phyloP scores from a whole-genome alignment of 2,113 vertebrate species.

The Climacteris rufus region DNA sequence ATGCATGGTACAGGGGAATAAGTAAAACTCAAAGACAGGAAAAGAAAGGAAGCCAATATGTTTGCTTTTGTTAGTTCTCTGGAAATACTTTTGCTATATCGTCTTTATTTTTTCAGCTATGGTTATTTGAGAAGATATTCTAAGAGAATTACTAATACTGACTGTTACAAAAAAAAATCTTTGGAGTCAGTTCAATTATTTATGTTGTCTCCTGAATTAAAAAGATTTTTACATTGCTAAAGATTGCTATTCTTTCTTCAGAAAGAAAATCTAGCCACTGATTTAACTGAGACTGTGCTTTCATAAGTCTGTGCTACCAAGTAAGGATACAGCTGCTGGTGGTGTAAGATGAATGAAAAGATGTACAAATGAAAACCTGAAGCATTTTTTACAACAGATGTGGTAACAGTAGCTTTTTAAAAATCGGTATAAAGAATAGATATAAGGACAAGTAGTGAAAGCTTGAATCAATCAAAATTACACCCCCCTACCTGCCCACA shows the following conservation, averaged over 20 bases:
- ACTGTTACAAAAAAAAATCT: neutral
- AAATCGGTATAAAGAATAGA: neutral
- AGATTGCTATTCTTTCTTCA: neutral
- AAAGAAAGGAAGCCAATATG: neutral
- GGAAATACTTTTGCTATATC: neutral
- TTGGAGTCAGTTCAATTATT: neutral
- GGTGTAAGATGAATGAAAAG: neutral
- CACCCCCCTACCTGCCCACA: fast-evolving
- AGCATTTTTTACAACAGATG: neutral
- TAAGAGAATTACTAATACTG: neutral
- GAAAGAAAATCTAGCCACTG: neutral
- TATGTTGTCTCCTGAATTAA: neutral
- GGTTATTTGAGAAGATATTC: neutral
- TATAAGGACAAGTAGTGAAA: neutral
- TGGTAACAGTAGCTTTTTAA: neutral
- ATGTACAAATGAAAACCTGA: neutral
- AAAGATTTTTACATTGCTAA: neutral
- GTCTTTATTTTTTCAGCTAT: neutral
- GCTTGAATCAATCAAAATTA: neutral
- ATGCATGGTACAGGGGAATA: neutral
- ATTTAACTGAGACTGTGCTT: neutral
- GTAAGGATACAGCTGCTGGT: neutral
- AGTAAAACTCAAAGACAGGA: neutral
- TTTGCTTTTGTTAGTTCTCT: neutral
- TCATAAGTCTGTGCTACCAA: neutral